A percentile compares a stretch with the other conserved stretches of the same genome.
These are phyloP conservation scores for Subacronicta megacephala DNA, from an alignment of 2,888 invertebrate genomes.

Conservation along the genomic window DNA sequence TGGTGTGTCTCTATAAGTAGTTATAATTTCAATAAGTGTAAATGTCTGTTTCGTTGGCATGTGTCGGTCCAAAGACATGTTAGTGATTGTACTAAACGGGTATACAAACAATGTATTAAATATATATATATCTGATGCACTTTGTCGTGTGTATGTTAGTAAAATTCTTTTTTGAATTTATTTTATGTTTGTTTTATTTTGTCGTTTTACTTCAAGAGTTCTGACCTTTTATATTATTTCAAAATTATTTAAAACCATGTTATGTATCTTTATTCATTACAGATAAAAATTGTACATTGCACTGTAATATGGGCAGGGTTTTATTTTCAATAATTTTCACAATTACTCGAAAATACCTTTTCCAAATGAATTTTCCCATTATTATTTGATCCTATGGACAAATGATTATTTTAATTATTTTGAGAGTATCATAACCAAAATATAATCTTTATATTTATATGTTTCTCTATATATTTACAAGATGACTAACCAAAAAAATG, in stretches of 20 bases:
- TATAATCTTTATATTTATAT: background rate
- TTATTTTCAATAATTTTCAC: too few relatives aligned
- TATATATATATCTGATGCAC: constrained; percentile 65
- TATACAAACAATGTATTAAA: constrained; percentile 75
- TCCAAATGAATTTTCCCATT: too few relatives aligned
- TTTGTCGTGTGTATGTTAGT: constrained; percentile 69
- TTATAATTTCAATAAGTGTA: constrained; percentile 27
- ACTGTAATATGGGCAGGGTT: too few relatives aligned
- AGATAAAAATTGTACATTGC: background rate
- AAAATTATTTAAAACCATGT: too few relatives aligned
- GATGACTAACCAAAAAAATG: constrained; percentile 27
- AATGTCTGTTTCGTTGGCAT: constrained; percentile 32
- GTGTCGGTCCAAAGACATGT: constrained; percentile 44
- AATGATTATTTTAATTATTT: too few relatives aligned
- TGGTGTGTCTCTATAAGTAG: constrained; percentile 25
- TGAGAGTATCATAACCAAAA: background rate
- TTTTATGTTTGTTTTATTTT: constrained; percentile 71
- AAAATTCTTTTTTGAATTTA: constrained; percentile 73
- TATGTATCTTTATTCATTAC: too few relatives aligned
- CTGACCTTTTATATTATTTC: too few relatives aligned
- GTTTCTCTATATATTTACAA: constrained; percentile 1
- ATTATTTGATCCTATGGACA: too few relatives aligned
- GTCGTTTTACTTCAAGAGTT: constrained; percentile 16
- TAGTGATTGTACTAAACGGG: constrained; percentile 60
- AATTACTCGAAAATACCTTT: too few relatives aligned